A percentile compares a stretch with the other conserved stretches of the same genome.
phyloP scores from a whole-genome alignment of 2,113 vertebrate genomes.

The Lontra canadensis region DNA sequence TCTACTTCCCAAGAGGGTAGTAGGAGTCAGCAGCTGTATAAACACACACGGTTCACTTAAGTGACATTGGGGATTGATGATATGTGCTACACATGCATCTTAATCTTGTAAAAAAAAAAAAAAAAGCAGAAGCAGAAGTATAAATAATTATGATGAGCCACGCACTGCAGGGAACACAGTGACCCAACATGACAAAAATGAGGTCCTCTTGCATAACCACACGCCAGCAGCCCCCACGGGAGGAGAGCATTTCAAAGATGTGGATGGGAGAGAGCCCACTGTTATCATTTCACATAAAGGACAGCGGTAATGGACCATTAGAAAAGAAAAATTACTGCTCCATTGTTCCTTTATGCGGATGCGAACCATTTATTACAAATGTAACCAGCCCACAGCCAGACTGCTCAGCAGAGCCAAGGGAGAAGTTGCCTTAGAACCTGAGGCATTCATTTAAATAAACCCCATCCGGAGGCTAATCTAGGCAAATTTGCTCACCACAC shows the following conservation, averaged over 20 bases:
- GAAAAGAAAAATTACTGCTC: not conserved
- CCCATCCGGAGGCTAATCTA: not conserved
- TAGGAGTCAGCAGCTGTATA: constrained; percentile 58
- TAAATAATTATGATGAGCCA: not conserved
- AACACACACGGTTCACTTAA: constrained; percentile 59
- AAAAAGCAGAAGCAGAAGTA: not conserved
- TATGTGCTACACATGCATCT: not conserved
- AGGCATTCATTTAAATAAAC: not conserved
- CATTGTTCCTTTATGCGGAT: not conserved
- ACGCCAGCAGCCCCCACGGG: not conserved
- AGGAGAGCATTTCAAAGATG: not conserved
- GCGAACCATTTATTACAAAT: not conserved
- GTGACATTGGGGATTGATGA: constrained; percentile 54
- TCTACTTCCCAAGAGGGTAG: constrained; percentile 47
- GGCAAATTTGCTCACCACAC: not conserved
- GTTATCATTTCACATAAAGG: not conserved
- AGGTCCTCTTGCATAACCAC: not conserved
- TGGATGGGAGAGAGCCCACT: not conserved
- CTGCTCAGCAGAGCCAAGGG: not conserved
- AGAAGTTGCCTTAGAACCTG: not conserved
- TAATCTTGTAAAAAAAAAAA: constrained; percentile 53
- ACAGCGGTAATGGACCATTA: not conserved
- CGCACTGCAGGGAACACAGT: not conserved
- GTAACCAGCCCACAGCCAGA: not conserved
- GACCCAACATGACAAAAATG: constrained; percentile 5